Conservation (phyloP, 2,797 vertebrate genomes). For the Choloepus didactylus region DNA sequence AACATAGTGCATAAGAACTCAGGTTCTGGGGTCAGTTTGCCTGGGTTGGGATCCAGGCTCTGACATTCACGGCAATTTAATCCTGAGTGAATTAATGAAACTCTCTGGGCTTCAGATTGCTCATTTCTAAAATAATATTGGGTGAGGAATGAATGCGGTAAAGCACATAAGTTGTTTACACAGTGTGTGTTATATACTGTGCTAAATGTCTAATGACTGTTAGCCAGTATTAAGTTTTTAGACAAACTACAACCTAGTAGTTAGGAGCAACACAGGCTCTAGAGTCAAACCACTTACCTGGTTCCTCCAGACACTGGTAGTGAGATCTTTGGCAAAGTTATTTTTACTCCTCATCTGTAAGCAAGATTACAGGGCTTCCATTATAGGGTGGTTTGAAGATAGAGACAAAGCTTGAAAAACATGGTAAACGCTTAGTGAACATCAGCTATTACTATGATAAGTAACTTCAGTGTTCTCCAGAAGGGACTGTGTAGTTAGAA, state of each 20-base stretch:
- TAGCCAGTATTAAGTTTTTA: background rate
- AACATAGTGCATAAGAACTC: background rate
- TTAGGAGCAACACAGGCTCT: background rate
- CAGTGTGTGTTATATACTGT: background rate
- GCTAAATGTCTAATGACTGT: background rate
- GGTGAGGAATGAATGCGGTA: background rate
- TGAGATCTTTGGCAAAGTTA: background rate
- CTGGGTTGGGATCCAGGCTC: background rate
- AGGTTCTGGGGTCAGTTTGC: background rate
- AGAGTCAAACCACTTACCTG: background rate
- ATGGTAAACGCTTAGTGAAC: background rate
- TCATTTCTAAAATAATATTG: background rate
- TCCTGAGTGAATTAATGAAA: background rate
- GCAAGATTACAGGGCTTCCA: background rate
- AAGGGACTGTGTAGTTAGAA: background rate
- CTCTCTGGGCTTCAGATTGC: background rate
- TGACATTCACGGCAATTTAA: background rate
- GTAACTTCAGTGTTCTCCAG: background rate
- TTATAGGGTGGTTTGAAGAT: background rate
- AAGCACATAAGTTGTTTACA: background rate
- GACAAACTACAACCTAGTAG: background rate
- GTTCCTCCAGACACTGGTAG: background rate
- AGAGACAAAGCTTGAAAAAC: background rate
- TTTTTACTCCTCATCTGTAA: background rate
- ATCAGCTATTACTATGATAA: background rate